Conservation (phyloP, 30 jellyfish, hydroid and myxozoan species). For the Cassiopea xamachana region DNA sequence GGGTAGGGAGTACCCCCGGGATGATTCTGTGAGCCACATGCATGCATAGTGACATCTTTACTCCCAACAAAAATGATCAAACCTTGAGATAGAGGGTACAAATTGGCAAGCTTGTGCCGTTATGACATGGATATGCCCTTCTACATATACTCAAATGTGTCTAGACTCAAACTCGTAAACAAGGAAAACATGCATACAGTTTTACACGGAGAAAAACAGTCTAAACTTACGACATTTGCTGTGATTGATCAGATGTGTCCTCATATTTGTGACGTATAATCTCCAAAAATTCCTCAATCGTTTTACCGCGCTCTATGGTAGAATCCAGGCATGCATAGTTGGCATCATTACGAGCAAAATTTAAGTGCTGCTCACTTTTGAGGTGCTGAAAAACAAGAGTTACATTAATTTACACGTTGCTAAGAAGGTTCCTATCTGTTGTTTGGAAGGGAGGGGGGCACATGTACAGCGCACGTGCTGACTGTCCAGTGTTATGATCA, state of each 20-base stretch:
- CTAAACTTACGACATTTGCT: too few relatives aligned
- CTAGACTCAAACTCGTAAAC: too few relatives aligned
- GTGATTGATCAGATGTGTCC: neutral
- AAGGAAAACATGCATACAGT: too few relatives aligned
- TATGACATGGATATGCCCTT: too few relatives aligned
- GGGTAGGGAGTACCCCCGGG: too few relatives aligned
- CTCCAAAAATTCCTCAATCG: slow-evolving; percentile 53
- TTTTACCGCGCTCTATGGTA: slow-evolving; percentile 23
- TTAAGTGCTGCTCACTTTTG: slow-evolving; percentile 71
- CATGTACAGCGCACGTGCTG: neutral
- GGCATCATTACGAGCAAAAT: slow-evolving; percentile 56
- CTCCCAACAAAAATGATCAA: too few relatives aligned
- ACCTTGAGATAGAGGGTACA: too few relatives aligned
- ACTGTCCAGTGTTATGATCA: neutral
- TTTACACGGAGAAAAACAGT: too few relatives aligned
- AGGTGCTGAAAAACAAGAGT: slow-evolving; percentile 39
- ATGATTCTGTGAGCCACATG: too few relatives aligned
- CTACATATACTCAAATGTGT: too few relatives aligned
- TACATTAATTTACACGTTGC: neutral
- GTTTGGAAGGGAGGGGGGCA: neutral
- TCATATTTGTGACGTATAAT: slow-evolving; percentile 16
- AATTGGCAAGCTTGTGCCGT: too few relatives aligned
- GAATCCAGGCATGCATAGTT: slow-evolving; percentile 62
- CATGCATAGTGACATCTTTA: too few relatives aligned
- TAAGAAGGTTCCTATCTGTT: neutral